These are phyloP conservation scores for Rosalia funebris DNA, from an alignment of 2,888 invertebrate species.

Conservation along the genomic window DNA sequence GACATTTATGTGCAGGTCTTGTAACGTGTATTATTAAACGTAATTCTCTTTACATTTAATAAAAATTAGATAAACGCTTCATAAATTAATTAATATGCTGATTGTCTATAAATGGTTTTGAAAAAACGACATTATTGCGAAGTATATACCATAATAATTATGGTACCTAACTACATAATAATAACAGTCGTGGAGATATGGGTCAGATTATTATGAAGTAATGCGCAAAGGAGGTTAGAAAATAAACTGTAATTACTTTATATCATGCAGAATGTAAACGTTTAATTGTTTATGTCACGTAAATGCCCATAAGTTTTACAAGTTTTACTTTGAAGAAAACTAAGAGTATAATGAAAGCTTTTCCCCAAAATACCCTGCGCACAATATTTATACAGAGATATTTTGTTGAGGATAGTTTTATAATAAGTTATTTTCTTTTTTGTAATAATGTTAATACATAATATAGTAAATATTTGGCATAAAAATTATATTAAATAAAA, in stretches of 20 bases:
- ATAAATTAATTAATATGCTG: neutral
- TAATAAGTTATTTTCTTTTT: too few relatives aligned
- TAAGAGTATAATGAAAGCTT: too few relatives aligned
- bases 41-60: neutral
- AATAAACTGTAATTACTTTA: neutral
- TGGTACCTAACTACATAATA: neutral
- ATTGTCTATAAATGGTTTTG: neutral
- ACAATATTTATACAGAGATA: too few relatives aligned
- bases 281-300: too few relatives aligned
- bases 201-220: neutral
- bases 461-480: too few relatives aligned
- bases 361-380: too few relatives aligned
- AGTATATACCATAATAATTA: neutral
- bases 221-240: neutral
- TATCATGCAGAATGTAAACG: too few relatives aligned
- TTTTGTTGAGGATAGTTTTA: too few relatives aligned
- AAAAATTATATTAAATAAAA: too few relatives aligned
- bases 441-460: too few relatives aligned
- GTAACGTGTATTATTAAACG: neutral
- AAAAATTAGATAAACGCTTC: neutral
- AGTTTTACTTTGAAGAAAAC: too few relatives aligned
- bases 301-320: too few relatives aligned
- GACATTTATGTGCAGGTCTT: neutral
- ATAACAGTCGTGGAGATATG: neutral
- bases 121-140: neutral